Percentiles rank a stretch among this genome's conserved stretches.
Conservation (phyloP, 2,113 vertebrate genomes). For the Pavo muticus region DNA sequence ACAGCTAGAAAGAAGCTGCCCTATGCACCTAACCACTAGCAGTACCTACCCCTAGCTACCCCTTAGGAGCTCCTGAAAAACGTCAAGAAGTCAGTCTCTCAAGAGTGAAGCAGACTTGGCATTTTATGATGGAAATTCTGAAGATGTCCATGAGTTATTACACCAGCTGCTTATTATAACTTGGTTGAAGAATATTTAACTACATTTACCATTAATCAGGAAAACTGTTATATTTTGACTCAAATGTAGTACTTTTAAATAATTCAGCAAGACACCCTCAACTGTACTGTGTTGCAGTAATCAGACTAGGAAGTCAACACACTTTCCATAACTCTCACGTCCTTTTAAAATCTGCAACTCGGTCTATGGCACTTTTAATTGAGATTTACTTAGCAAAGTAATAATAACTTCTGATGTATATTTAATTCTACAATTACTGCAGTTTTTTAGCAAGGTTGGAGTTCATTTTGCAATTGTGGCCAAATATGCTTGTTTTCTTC, state of each 20-base stretch:
- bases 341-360: neutral
- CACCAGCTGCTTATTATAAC: neutral
- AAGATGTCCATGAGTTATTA: neutral
- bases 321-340: neutral
- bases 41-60: too few relatives aligned
- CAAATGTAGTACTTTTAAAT: neutral
- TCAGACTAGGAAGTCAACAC: neutral
- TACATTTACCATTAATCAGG: neutral
- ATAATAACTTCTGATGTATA: neutral
- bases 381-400: neutral
- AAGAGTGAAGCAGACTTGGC: neutral
- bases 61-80: neutral
- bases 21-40: rapidly evolving
- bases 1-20: neutral
- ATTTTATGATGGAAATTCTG: neutral
- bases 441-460: neutral
- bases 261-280: neutral
- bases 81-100: neutral
- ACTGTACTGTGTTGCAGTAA: neutral
- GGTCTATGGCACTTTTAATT: neutral
- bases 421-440: neutral
- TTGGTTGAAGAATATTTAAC: neutral
- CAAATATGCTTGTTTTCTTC: neutral
- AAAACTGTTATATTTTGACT: neutral
- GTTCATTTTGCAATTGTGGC: neutral